Conservation (phyloP, 2,113 vertebrate genomes). For the Myiozetetes cayanensis region DNA sequence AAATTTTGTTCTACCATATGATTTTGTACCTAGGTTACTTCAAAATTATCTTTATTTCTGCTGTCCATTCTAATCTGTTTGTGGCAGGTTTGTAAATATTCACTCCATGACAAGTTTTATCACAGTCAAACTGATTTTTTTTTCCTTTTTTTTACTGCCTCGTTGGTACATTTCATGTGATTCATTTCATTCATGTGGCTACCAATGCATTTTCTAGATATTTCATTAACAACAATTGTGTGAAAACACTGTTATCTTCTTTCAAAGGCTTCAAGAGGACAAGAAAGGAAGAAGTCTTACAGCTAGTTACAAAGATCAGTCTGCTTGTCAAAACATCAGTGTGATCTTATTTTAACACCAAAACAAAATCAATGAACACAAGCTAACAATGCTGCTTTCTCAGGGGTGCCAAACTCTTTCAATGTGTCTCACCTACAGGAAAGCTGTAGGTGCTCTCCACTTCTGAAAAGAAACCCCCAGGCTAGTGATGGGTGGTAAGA, state of each 20-base stretch:
- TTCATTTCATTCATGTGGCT: not conserved
- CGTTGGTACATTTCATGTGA: not conserved
- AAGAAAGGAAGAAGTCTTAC: not conserved
- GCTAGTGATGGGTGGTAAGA: not conserved
- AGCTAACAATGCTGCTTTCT: not conserved
- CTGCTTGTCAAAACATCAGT: not conserved
- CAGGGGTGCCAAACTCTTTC: not conserved
- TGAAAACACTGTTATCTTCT: not conserved
- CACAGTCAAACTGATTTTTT: not conserved
- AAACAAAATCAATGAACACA: not conserved
- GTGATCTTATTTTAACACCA: not conserved
- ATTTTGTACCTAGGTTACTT: not conserved
- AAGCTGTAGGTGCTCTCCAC: not conserved
- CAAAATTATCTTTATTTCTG: not conserved
- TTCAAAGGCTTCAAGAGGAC: not conserved
- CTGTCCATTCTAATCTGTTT: not conserved
- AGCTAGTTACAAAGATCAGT: not conserved
- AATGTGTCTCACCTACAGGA: not conserved
- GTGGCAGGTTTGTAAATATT: not conserved
- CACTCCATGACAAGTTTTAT: not conserved
- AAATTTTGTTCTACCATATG: not conserved
- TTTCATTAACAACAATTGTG: not conserved
- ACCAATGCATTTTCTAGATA: not conserved
- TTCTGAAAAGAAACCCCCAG: not conserved
- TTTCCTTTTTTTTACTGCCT: not conserved